Evolutionary conservation across 2,888 invertebrate species (phyloP).

Genomic region (Horisme vitalbata): DNA sequence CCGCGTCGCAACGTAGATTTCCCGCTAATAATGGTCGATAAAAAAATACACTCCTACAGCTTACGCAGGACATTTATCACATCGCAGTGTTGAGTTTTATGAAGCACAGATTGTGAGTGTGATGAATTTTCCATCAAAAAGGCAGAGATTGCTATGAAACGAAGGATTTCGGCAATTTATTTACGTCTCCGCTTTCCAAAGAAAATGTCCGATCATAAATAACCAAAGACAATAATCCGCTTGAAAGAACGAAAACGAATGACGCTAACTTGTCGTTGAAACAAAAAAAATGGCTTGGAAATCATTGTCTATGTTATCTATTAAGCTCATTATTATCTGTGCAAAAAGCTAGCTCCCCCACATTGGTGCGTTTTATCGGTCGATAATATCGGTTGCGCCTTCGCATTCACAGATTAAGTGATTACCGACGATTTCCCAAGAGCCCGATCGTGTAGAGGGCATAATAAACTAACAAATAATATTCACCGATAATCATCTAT

Average conservation of each 20-base stretch:
- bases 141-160: background rate
- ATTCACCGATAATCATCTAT: too few relatives aligned
- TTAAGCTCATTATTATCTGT: too few relatives aligned
- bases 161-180: constrained; percentile 34
- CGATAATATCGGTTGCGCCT: too few relatives aligned
- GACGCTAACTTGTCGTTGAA: too few relatives aligned
- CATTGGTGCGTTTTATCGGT: too few relatives aligned
- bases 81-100: constrained; percentile 19
- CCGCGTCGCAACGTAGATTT: constrained; percentile 76
- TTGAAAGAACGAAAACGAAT: constrained; percentile 34
- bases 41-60: constrained; percentile 48
- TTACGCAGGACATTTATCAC: constrained; percentile 42
- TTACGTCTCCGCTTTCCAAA: constrained; percentile 59
- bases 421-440: too few relatives aligned
- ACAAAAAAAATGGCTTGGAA: too few relatives aligned
- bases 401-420: too few relatives aligned
- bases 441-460: too few relatives aligned
- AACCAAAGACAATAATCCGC: constrained; percentile 75
- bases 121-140: background rate
- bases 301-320: too few relatives aligned
- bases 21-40: constrained; percentile 72
- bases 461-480: too few relatives aligned
- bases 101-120: background rate
- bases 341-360: too few relatives aligned
- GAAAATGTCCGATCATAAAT: constrained; percentile 68